Evolutionary conservation across 2,797 vertebrate species (phyloP), one percentile per base, ranked within the genome.

Genomic region (Clarias platycephalus): DNA sequence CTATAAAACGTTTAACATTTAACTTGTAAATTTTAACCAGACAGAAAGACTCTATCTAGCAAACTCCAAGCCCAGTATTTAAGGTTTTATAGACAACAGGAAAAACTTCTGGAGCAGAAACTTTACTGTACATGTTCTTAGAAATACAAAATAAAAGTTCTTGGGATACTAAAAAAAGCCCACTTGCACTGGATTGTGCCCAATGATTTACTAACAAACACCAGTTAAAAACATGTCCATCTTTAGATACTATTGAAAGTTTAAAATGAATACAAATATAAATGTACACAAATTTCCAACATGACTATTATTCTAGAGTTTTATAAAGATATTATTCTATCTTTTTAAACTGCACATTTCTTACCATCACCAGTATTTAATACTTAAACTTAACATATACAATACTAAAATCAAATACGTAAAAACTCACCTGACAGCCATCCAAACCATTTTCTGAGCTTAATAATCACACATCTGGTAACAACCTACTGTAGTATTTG

Each of bases 391-490:
- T 12, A 49, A 53, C 49, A 49, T 53, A 53, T 53, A 53, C 49
- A 53, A 53, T 13, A 60, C 7, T 44, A 44, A 44, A 37, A 7
- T 7, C 13, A 1, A 78, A 78, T n/a, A 37, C 34, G 22, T 63
- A 12, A 57, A 53, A 57, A 80, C 83, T 84, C 26, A 84, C 67
- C 77, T 40, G 28, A 63, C 40, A 71, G 18, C 37, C 64, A 71
- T 10, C 26, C 37, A 79, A 75, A 70, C 53, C 16, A 40, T 53
- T n/a, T 78, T 26, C 63, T 28, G 22, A n/a, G 6, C 26, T 67
- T 1, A 49, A 4, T 57, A 67, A 62, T 6, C 24, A 5, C 22
- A 72, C 40, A n/a, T 28, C 53, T 57, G 72, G 7, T 22, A 79
- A 70, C n/a, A 67, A 20, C 16, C 5, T 26, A n/a, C n/a, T n/a